Conservation (phyloP, 2,797 vertebrate genomes). For the Philypnodon macrostomus region DNA sequence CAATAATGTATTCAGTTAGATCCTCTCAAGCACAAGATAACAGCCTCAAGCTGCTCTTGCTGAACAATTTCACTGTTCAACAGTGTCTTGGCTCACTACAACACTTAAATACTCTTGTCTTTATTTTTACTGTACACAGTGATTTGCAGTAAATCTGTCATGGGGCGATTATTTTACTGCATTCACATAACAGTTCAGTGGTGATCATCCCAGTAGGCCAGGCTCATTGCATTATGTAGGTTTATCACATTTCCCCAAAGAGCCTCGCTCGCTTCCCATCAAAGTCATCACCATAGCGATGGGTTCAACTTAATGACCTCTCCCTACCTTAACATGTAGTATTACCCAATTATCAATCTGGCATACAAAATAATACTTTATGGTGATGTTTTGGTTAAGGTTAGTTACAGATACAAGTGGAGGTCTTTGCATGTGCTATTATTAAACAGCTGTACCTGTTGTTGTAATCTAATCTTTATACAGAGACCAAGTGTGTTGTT, state of each 20-base stretch:
- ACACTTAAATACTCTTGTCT: neutral
- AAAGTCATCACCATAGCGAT: constrained; percentile 57
- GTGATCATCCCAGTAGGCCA: constrained; percentile 37
- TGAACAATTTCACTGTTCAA: constrained; percentile 16
- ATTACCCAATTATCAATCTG: constrained; percentile 42
- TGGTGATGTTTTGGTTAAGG: neutral
- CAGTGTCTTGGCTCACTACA: constrained; percentile 24
- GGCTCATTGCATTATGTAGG: constrained; percentile 39
- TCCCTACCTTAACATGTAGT: constrained; percentile 29
- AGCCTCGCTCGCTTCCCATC: constrained; percentile 32
- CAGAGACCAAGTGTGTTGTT: constrained; percentile 29
- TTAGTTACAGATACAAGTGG: neutral
- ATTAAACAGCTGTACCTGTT: constrained; percentile 28
- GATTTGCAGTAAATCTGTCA: constrained; percentile 10
- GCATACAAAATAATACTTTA: neutral
- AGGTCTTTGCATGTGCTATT: neutral
- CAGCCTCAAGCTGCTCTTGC: constrained; percentile 24
- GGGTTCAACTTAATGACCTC: constrained; percentile 31
- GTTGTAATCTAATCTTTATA: constrained; percentile 16
- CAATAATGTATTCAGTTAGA: constrained; percentile 16
- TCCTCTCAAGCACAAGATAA: constrained; percentile 25
- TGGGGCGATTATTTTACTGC: constrained; percentile 19
- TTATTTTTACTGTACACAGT: constrained; percentile 1
- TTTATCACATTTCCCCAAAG: constrained; percentile 48
- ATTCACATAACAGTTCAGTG: constrained; percentile 36